Percentiles rank a stretch among this genome's conserved stretches.
phyloP scores from a whole-genome alignment of 1,140 invertebrate genomes.

The Oryctes rhinoceros region DNA sequence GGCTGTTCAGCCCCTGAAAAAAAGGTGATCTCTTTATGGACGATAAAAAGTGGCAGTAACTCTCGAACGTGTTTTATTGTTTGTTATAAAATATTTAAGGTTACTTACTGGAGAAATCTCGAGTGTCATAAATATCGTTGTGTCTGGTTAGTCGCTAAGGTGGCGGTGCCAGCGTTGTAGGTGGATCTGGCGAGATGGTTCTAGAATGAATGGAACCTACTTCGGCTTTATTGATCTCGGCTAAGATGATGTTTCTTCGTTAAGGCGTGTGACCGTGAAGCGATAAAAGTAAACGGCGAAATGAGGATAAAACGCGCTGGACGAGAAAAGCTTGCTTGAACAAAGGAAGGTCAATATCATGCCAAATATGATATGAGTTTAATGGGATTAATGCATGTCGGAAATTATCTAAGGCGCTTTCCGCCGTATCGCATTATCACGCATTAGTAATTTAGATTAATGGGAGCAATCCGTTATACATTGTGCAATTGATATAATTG shows the following conservation, averaged over 20 bases:
- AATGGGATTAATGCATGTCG: too few relatives aligned
- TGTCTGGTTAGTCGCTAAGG: conserved; percentile 3
- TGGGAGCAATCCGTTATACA: too few relatives aligned
- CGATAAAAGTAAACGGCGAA: not conserved
- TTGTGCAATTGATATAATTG: too few relatives aligned
- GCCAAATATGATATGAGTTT: too few relatives aligned
- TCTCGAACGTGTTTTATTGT: conserved; percentile 34
- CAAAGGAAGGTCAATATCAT: too few relatives aligned
- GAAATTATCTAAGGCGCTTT: too few relatives aligned
- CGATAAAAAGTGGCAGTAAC: conserved; percentile 32
- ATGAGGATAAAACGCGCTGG: not conserved
- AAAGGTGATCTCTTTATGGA: conserved; percentile 35
- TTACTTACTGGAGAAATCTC: conserved; percentile 25
- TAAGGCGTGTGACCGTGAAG: conserved; percentile 1
- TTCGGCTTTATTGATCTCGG: conserved; percentile 8
- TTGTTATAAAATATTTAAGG: conserved; percentile 36
- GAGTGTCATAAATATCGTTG: conserved; percentile 27
- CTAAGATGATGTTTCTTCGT: not conserved
- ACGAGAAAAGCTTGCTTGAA: too few relatives aligned
- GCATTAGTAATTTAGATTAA: too few relatives aligned
- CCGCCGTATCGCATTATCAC: too few relatives aligned
- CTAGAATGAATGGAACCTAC: conserved; percentile 1
- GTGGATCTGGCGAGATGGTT: not conserved
- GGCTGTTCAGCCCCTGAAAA: conserved; percentile 13
- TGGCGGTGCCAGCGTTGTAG: not conserved